Evolutionary conservation across 2,888 invertebrate genomes (phyloP).

Genomic region (Podotricha telesiphe): DNA sequence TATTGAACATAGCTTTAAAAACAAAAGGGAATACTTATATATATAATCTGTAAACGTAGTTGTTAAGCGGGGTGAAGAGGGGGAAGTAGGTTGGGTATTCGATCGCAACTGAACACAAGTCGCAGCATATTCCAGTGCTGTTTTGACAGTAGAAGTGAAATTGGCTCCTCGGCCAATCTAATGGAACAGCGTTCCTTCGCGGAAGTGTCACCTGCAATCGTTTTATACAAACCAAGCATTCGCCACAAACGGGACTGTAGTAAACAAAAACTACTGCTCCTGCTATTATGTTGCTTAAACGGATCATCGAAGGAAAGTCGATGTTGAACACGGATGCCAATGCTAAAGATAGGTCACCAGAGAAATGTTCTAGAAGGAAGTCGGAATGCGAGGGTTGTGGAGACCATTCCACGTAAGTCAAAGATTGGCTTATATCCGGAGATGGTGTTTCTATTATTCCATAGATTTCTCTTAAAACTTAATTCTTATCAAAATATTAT

Average conservation of each 20-base stretch:
- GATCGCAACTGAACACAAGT: constrained; percentile 51
- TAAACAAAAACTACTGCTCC: constrained; percentile 77
- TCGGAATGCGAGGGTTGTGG: constrained; percentile 77
- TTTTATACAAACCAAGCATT: constrained; percentile 76
- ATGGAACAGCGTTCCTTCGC: constrained; percentile 79
- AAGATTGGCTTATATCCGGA: constrained; percentile 8
- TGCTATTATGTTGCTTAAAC: constrained; percentile 83
- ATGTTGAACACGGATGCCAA: constrained; percentile 74
- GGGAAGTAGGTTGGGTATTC: constrained; percentile 51
- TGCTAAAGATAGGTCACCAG: constrained; percentile 60
- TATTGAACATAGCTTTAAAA: neutral
- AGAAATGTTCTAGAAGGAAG: constrained; percentile 78
- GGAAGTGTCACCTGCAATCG: constrained; percentile 65
- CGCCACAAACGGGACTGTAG: constrained; percentile 75
- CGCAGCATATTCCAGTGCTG: constrained; percentile 58
- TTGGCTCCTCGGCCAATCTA: constrained; percentile 78
- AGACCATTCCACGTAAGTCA: constrained; percentile 79
- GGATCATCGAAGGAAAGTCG: constrained; percentile 83
- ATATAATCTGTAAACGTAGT: constrained; percentile 58
- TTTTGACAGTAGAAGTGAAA: constrained; percentile 72
- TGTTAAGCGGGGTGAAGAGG: constrained; percentile 50
- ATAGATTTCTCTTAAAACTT: neutral
- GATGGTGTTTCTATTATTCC: neutral
- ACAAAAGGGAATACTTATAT: constrained; percentile 29
- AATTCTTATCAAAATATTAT: neutral